A percentile compares a stretch with the other conserved stretches of the same genome.
Conservation (phyloP, 2,888 invertebrate species). For the Oscheius sp. region DNA sequence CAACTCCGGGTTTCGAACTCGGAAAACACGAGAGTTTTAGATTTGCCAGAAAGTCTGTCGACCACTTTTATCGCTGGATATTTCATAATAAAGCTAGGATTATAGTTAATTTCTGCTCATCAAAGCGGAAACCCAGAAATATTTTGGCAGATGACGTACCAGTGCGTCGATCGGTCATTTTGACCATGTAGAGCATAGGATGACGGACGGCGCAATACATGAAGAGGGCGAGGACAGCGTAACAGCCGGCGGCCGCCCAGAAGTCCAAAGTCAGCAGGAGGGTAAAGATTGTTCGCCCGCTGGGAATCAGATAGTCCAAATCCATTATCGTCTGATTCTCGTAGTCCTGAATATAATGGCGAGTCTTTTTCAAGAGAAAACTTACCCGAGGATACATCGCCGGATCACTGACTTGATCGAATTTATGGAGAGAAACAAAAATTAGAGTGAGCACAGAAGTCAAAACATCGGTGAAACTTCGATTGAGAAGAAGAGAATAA, state of each 20-base stretch:
- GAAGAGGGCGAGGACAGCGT: conserved; percentile 52
- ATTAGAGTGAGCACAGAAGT: conserved; percentile 50
- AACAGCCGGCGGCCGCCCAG: conserved; percentile 56
- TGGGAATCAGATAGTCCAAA: conserved; percentile 53
- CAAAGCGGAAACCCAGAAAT: too few species aligned
- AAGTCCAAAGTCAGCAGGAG: conserved; percentile 53
- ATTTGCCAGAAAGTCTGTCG: too few species aligned
- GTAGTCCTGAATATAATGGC: conserved; percentile 17
- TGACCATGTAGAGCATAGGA: conserved; percentile 47
- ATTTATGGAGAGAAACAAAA: conserved; percentile 50
- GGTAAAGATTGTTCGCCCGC: conserved; percentile 55
- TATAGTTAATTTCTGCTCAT: too few species aligned
- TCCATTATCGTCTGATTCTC: conserved; percentile 36
- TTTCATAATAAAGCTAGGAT: too few species aligned
- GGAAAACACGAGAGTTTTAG: too few species aligned
- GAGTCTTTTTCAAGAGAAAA: conserved; percentile 2
- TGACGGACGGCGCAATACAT: conserved; percentile 51
- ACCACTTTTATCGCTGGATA: too few species aligned
- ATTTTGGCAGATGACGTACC: conserved; percentile 44
- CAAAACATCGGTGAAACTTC: conserved; percentile 55
- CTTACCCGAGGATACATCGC: conserved; percentile 28
- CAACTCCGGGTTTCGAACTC: neutral
- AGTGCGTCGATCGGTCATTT: conserved; percentile 44
- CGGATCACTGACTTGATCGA: conserved; percentile 38
- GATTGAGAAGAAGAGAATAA: conserved; percentile 53